phyloP scores from a whole-genome alignment of 1,140 invertebrate genomes.

The Caenorhabditis brenneri region DNA sequence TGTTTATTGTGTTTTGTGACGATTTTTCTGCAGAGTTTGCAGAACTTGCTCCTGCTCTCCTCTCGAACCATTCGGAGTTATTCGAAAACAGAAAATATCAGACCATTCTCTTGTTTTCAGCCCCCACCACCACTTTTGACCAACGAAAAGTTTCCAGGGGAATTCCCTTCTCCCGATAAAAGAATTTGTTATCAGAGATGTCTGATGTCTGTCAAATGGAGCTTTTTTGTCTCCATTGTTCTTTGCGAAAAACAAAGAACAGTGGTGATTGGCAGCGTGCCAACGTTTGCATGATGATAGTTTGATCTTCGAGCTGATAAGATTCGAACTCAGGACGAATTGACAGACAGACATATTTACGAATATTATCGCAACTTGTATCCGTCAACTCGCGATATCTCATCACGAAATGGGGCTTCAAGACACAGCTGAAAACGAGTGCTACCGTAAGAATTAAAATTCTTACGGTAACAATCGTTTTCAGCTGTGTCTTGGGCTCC shows the following conservation, averaged over 20 bases:
- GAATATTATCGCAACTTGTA: no score
- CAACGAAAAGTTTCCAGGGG: neutral
- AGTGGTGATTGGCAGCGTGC: neutral
- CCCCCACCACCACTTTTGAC: no score
- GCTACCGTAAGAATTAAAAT: no score
- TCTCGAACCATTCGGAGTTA: neutral
- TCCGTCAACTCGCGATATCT: no score
- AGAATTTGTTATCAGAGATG: neutral
- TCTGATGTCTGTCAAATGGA: neutral
- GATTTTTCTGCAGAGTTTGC: neutral
- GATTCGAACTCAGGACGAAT: no score
- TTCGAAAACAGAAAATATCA: neutral
- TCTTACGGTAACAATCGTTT: no score
- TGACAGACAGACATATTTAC: no score
- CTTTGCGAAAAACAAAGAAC: neutral
- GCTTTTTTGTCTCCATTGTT: neutral
- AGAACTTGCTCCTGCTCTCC: neutral
- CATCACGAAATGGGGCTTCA: no score
- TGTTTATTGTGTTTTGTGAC: conserved; percentile 1
- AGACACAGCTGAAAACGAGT: no score
- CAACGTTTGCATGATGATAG: neutral
- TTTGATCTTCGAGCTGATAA: neutral
- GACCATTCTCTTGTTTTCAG: neutral
- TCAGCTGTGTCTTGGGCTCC: no score
- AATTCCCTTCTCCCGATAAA: neutral